Percentiles rank a stretch among this genome's conserved stretches.
Evolutionary conservation across 2,797 vertebrate species (phyloP).

Genomic region (Spheniscus humboldti): DNA sequence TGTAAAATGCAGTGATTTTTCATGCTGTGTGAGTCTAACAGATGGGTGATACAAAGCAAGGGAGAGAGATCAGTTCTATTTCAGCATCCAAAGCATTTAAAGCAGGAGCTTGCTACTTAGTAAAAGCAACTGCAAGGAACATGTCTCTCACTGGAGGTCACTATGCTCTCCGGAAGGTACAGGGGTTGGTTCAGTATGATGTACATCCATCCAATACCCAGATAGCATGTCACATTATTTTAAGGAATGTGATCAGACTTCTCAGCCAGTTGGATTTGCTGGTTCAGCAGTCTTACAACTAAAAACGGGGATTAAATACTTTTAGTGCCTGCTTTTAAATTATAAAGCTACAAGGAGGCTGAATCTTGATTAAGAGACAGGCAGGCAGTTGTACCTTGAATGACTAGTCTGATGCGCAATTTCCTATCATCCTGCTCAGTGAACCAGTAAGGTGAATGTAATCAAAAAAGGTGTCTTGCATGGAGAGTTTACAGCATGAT

Average conservation of each 20-base stretch:
- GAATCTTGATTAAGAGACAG: constrained; percentile 41
- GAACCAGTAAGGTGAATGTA: constrained; percentile 35
- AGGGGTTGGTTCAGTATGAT: neutral
- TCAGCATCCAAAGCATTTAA: neutral
- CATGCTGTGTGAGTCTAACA: neutral
- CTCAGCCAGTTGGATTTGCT: neutral
- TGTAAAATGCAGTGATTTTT: neutral
- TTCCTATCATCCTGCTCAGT: constrained; percentile 39
- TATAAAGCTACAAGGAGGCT: neutral
- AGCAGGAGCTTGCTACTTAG: neutral
- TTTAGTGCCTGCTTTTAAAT: constrained; percentile 22
- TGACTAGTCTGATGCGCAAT: neutral
- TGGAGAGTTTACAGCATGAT: constrained; percentile 12
- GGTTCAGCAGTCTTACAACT: neutral
- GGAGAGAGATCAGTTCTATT: neutral
- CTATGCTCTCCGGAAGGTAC: neutral
- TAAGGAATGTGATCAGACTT: neutral
- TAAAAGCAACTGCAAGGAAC: neutral
- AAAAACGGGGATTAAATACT: constrained; percentile 15
- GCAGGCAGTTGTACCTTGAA: neutral
- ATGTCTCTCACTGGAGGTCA: constrained; percentile 15
- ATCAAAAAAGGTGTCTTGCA: constrained; percentile 20
- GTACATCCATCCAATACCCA: neutral
- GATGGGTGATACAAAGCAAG: neutral
- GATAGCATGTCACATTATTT: neutral